These are phyloP conservation scores for Microplitis demolitor DNA, from an alignment of 1,140 invertebrate species.

Conservation along the genomic window DNA sequence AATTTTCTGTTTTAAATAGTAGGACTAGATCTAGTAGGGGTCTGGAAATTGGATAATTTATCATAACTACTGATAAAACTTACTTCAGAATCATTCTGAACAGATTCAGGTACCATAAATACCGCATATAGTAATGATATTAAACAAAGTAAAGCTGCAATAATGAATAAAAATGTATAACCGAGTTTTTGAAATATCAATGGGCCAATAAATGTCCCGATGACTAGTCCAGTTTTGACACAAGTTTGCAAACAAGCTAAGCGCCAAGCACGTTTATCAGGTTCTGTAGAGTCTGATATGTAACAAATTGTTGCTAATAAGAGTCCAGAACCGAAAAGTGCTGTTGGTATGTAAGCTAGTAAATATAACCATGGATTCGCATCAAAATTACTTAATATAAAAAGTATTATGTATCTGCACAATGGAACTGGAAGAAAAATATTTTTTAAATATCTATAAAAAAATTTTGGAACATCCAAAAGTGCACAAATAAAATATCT, in stretches of 20 bases:
- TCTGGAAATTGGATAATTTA: background rate
- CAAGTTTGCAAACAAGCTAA: constrained; percentile 67
- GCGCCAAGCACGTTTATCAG: constrained; percentile 61
- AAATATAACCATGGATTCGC: constrained; percentile 68
- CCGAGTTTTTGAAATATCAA: constrained; percentile 59
- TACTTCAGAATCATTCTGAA: background rate
- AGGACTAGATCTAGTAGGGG: too few species aligned
- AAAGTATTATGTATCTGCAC: constrained; percentile 29
- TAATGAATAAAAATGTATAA: constrained; percentile 54
- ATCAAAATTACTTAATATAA: constrained; percentile 34
- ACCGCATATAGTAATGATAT: constrained; percentile 51
- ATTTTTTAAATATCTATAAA: background rate
- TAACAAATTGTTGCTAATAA: constrained; percentile 68
- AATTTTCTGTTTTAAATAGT: too few species aligned
- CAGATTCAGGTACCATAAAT: constrained; percentile 45
- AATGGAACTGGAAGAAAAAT: constrained; percentile 38
- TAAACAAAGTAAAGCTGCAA: constrained; percentile 40
- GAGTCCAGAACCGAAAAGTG: constrained; percentile 66
- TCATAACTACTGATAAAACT: too few species aligned
- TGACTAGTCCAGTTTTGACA: constrained; percentile 64
- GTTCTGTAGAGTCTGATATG: constrained; percentile 66
- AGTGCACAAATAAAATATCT: too few species aligned
- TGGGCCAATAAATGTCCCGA: constrained; percentile 66
- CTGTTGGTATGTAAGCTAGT: constrained; percentile 63
- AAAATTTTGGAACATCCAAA: too few species aligned